Evolutionary conservation across 1,140 invertebrate genomes (phyloP).

Genomic region (Habropoda laboriosa): DNA sequence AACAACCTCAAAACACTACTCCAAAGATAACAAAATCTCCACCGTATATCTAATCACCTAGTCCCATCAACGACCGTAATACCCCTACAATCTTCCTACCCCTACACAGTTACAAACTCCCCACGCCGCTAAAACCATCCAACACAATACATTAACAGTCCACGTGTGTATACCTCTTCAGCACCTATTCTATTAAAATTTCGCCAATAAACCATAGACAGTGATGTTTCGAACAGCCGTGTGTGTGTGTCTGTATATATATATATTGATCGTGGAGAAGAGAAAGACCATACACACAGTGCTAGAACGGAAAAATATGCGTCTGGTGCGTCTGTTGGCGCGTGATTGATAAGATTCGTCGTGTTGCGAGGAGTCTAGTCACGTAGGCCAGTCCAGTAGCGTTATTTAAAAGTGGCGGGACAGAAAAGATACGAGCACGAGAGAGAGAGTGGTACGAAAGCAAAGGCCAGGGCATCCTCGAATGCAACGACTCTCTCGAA

Average conservation of each 20-base stretch:
- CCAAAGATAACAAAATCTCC: background rate
- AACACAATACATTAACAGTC: background rate
- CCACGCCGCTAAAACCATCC: background rate
- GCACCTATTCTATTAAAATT: background rate
- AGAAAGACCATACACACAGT: no score
- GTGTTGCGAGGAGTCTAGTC: conserved; percentile 11
- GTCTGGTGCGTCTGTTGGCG: conserved; percentile 25
- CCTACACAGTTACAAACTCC: background rate
- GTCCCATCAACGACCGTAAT: no score
- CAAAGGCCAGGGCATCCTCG: conserved; percentile 15
- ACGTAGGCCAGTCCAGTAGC: conserved; percentile 31
- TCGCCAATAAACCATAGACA: no score
- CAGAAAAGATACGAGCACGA: conserved; percentile 29
- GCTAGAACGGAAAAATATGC: conserved; percentile 29
- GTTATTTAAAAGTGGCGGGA: conserved; percentile 37
- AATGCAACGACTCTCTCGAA: conserved; percentile 28
- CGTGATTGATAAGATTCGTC: conserved; percentile 46
- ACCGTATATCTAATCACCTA: background rate
- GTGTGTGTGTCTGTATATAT: no score
- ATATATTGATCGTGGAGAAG: no score
- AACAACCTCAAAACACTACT: no score
- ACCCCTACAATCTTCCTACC: background rate
- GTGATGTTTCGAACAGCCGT: no score
- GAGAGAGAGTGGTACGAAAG: no score
- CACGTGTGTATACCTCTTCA: background rate